Base-by-base conservation (phyloP, 1,140 invertebrate species). In the Brevipalpus yothersi region DNA sequence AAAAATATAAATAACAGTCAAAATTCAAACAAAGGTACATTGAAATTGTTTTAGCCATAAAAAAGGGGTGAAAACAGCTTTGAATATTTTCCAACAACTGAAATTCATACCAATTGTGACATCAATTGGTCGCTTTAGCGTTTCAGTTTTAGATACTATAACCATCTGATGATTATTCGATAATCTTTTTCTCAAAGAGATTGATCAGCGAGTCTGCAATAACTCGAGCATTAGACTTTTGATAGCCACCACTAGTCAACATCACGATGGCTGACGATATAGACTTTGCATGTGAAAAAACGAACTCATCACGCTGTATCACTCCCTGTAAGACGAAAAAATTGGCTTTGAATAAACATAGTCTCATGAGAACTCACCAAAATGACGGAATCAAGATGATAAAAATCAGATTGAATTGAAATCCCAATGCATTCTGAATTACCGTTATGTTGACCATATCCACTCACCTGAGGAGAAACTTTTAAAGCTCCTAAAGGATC, bases 261-360 rank as follows among this genome's bases (percentile, higher is more conserved):
- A 90, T 90, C 1, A 86, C 78, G 51, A 90, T 81, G 1, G 86
- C 85, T 62, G 87, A 81, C 12, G 74, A 68, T 15, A 75, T 67
- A 8, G 76, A 62, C 59, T 76, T 73, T 43, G 80, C 82, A 63
- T 78, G 77, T 62, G 76, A 71, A 68, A 90, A 91, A 4, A 91
- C 84, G 40, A 86, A 75, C 70, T 85, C 79, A 69, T 91, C 87
- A 63, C 87, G 73, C 68, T 79, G 72, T 54, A 89, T 80, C 21
- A 90, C 81, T 17, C 84, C 85, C 78, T 86, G 70, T 53, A 70
- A 19, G 23, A 19, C 19, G 56, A 53, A 58, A 31, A 74, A 73
- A 53, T 86, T 68, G 15, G 12, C 12, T 19, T 4, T 54, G 2
- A 54, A 54, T 54, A 1, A 15, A 17, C 5, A 31, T 31, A 5